A percentile compares a stretch with the other conserved stretches of the same genome.
Conservation (phyloP, 1,140 invertebrate species). For the Psilanteris sp. region DNA sequence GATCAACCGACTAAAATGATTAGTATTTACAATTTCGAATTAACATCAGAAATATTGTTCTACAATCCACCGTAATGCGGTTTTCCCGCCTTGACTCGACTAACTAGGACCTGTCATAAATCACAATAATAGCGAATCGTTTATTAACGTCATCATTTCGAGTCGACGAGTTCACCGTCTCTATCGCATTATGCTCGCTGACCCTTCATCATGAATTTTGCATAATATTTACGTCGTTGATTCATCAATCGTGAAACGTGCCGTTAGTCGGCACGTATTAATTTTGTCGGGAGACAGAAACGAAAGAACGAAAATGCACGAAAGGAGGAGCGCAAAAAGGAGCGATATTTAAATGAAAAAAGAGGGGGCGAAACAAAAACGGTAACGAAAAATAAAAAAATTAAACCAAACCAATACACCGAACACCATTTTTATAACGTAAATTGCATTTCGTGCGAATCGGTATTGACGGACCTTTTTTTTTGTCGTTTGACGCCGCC, state of each 20-base stretch:
- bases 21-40: too few species aligned
- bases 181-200: constrained; percentile 40
- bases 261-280: constrained; percentile 57
- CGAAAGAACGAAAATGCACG: not conserved
- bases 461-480: too few species aligned
- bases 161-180: constrained; percentile 52
- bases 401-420: too few species aligned
- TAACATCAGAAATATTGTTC: constrained; percentile 23
- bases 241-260: constrained; percentile 59
- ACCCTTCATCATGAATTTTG: constrained; percentile 57
- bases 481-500: too few species aligned
- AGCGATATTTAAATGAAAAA: too few species aligned
- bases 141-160: constrained; percentile 68
- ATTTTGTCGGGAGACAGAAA: constrained; percentile 11
- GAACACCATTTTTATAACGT: too few species aligned
- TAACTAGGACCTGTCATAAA: constrained; percentile 63
- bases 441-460: too few species aligned
- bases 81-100: constrained; percentile 24
- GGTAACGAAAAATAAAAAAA: constrained; percentile 3
- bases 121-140: constrained; percentile 60
- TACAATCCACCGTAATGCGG: constrained; percentile 37
- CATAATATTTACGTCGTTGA: constrained; percentile 61
- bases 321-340: not conserved
- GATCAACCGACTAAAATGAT: too few species aligned
- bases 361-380: too few species aligned